These are phyloP conservation scores for Galendromus occidentalis DNA, from an alignment of 1,140 invertebrate genomes.

Conservation along the genomic window DNA sequence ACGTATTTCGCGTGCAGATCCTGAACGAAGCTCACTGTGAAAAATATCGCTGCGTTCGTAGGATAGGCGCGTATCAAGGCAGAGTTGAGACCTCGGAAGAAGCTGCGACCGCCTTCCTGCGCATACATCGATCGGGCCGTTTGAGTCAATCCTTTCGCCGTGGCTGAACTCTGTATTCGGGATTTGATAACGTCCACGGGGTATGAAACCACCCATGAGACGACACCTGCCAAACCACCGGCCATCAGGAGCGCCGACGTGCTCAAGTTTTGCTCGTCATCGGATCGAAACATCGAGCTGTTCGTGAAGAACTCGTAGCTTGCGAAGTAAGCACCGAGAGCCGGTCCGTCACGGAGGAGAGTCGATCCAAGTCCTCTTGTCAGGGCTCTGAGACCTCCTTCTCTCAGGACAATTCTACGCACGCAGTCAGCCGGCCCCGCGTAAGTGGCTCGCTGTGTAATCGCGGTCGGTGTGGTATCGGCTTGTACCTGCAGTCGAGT, in stretches of 20 bases:
- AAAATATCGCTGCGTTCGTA: conserved; percentile 73
- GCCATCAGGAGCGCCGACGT: conserved; percentile 44
- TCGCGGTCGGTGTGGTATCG: conserved; percentile 14
- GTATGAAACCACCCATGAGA: conserved; percentile 65
- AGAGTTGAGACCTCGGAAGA: conserved; percentile 48
- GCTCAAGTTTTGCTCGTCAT: conserved; percentile 22
- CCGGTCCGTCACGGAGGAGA: conserved; percentile 42
- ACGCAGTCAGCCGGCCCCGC: conserved; percentile 43
- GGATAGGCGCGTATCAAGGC: conserved; percentile 66
- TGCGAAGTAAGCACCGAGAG: conserved; percentile 46
- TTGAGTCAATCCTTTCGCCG: conserved; percentile 26
- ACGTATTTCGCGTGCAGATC: conserved; percentile 1
- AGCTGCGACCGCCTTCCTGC: conserved; percentile 42
- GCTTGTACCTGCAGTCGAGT: conserved; percentile 47
- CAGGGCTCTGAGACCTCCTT: conserved; percentile 45
- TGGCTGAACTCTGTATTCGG: conserved; percentile 49
- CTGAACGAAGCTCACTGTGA: conserved; percentile 48
- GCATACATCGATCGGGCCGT: conserved; percentile 19
- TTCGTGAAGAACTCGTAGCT: conserved; percentile 46
- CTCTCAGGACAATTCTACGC: conserved; percentile 36
- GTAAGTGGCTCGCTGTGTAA: conserved; percentile 20
- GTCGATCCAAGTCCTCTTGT: conserved; percentile 56
- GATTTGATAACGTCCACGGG: conserved; percentile 78
- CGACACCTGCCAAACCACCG: conserved; percentile 57
- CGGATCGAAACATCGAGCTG: conserved; percentile 21